A percentile compares a stretch with the other conserved stretches of the same genome.
These are phyloP conservation scores for Ia io DNA, from an alignment of 2,113 vertebrate species.

Conservation along the genomic window DNA sequence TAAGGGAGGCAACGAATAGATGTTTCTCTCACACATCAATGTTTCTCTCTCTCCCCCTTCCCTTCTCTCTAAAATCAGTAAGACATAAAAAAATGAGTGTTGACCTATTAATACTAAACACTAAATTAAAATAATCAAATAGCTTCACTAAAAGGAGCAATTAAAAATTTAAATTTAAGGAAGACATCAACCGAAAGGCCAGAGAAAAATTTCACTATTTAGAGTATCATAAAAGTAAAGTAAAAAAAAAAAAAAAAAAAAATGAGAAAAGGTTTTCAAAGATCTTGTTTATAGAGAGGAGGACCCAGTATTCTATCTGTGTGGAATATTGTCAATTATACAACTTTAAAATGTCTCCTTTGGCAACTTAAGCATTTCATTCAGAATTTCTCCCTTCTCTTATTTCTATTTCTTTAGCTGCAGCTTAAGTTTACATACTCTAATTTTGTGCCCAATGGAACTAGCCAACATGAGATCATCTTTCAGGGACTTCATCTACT, in stretches of 20 bases:
- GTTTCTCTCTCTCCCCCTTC: background rate
- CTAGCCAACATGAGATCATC: background rate
- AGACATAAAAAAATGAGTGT: background rate
- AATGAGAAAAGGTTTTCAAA: constrained; percentile 21
- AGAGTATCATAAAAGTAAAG: background rate
- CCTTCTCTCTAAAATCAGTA: background rate
- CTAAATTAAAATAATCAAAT: constrained; percentile 1
- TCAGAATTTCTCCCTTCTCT: constrained; percentile 1
- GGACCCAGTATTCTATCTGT: background rate
- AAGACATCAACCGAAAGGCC: background rate
- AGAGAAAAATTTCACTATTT: constrained; percentile 26
- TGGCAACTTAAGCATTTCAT: background rate
- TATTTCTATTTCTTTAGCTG: constrained; percentile 26
- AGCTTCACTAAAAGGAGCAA: background rate
- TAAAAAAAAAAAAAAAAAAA: background rate
- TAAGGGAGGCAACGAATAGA: background rate
- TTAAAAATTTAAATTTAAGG: constrained; percentile 29
- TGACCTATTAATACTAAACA: background rate
- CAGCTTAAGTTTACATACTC: background rate
- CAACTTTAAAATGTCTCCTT: constrained; percentile 5
- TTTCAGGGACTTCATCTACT: constrained; percentile 7
- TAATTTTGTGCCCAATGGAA: constrained; percentile 28
- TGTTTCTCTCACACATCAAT: background rate
- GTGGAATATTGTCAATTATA: background rate
- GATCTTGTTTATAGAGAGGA: background rate